A percentile compares a stretch with the other conserved stretches of the same genome.
Evolutionary conservation across 2,888 invertebrate species (phyloP).

Genomic region (Euplagia quadripunctaria): DNA sequence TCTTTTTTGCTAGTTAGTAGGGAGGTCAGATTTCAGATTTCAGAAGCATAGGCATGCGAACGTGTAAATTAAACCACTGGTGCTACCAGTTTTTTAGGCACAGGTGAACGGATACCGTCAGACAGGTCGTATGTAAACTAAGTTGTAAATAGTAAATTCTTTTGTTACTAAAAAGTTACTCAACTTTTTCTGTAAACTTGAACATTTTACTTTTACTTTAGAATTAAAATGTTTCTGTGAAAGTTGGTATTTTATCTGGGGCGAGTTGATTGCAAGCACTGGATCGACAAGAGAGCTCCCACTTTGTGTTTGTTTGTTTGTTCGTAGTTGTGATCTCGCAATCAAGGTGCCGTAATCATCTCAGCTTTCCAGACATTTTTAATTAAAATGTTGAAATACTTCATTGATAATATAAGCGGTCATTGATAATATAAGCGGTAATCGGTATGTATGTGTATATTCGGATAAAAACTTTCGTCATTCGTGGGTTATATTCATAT

Average conservation of each 20-base stretch:
- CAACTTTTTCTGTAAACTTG: background rate
- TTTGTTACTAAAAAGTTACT: background rate
- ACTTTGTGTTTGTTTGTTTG: slow-evolving; percentile 34
- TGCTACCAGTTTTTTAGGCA: background rate
- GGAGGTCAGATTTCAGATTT: too few relatives aligned
- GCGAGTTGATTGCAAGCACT: slow-evolving; percentile 42
- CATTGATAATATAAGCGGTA: too few relatives aligned
- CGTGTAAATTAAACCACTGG: too few relatives aligned
- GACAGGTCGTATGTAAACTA: too few relatives aligned
- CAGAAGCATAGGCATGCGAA: too few relatives aligned
- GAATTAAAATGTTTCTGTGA: background rate
- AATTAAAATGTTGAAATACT: background rate
- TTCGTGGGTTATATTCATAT: too few relatives aligned
- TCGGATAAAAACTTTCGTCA: too few relatives aligned
- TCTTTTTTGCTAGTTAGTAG: background rate
- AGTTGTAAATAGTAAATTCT: background rate
- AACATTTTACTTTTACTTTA: background rate
- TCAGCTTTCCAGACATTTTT: background rate
- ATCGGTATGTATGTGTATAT: too few relatives aligned
- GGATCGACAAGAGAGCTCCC: slow-evolving; percentile 43
- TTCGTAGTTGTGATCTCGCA: background rate
- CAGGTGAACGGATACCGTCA: background rate
- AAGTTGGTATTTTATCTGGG: slow-evolving; percentile 16
- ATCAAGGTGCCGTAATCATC: background rate
- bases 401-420: too few relatives aligned